Base-by-base conservation (phyloP, 2,797 vertebrate species). In the Sebastolobus altivelis region DNA sequence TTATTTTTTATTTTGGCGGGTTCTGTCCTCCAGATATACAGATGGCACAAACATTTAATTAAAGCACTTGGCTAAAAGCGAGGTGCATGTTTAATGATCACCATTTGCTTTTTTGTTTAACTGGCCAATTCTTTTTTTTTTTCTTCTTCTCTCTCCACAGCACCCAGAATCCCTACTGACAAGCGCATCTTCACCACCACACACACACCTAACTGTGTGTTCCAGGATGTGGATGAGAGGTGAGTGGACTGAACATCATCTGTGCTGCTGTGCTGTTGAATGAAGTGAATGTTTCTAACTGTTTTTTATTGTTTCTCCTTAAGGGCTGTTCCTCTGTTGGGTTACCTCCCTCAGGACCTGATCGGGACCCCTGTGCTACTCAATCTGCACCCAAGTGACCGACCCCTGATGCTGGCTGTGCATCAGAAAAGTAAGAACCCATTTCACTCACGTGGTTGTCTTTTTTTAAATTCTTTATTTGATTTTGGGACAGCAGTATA, bases 121-220 rank as follows among this genome's bases (percentile, higher is more conserved):
- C 49, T 10, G 22, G 8, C 14, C 58, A 37, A 1, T 13, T 69
- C 2, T 18, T 55, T 40, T 35, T 40, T 35, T 14, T 54, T 22
- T 13, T 52, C 18, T 11, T 16, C 8, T 43, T 33, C n/a, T 71
- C 81, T 82, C 72, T 91, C 77, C 33, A 25, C 87, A 99, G 98
- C 97, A 40, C 97, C 98, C 74, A 96, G 98, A 91, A 99, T 99
- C 87, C 98, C 98, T 65, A 84, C 97, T 5, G 98, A 99, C 92
- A 99, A 99, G 91, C 96, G 97, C 22, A 97, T 99, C 80, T 99
- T 99, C 90, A 99, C 99, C 18, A 99, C 99, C 10, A 99, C 98
- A 1, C 99, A 99, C 87, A 98, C 97, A 0, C 97, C 98, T 0
- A 97, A 96, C 90, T 99, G 98, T 90, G 94, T 99, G 83, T 99